Percentiles rank a stretch among this genome's conserved stretches.
phyloP scores from a whole-genome alignment of 1,140 invertebrate genomes.

The Drosophila neocordata region DNA sequence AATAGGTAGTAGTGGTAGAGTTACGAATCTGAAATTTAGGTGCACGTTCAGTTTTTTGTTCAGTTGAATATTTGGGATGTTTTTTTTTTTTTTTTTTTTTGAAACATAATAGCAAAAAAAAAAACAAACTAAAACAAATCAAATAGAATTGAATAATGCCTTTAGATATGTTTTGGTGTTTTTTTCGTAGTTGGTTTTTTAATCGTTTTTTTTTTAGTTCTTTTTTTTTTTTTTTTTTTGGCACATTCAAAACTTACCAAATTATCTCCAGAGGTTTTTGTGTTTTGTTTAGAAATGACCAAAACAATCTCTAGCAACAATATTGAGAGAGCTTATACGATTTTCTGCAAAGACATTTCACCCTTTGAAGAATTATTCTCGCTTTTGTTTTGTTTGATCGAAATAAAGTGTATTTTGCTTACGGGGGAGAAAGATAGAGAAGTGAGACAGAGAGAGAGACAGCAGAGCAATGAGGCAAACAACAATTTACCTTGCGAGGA shows the following conservation, averaged over 20 bases:
- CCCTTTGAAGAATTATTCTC: conserved; percentile 81
- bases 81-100: conserved; percentile 50
- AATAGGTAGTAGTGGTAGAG: conserved; percentile 51
- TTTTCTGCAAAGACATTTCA: conserved; percentile 83
- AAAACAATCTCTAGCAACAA: conserved; percentile 83
- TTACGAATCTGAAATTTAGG: conserved; percentile 79
- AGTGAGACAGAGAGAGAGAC: conserved; percentile 37
- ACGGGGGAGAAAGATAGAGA: conserved; percentile 48
- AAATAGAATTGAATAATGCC: conserved; percentile 74
- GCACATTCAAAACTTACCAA: conserved; percentile 82
- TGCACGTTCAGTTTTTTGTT: conserved; percentile 78
- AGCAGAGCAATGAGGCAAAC: conserved; percentile 32
- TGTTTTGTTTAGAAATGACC: conserved; percentile 79
- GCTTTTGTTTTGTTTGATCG: conserved; percentile 62
- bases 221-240: conserved; percentile 59
- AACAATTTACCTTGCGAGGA: conserved; percentile 9
- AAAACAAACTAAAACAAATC: conserved; percentile 71
- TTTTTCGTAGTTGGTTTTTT: conserved; percentile 31
- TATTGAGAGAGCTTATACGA: conserved; percentile 78
- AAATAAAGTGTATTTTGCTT: conserved; percentile 40
- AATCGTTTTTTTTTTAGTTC: conserved; percentile 49
- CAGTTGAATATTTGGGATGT: conserved; percentile 1
- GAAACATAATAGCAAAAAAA: conserved; percentile 44
- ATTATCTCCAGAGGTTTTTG: conserved; percentile 81
- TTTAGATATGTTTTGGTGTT: conserved; percentile 74